Conservation (phyloP, 1,140 invertebrate genomes). For the Cylas formicarius region DNA sequence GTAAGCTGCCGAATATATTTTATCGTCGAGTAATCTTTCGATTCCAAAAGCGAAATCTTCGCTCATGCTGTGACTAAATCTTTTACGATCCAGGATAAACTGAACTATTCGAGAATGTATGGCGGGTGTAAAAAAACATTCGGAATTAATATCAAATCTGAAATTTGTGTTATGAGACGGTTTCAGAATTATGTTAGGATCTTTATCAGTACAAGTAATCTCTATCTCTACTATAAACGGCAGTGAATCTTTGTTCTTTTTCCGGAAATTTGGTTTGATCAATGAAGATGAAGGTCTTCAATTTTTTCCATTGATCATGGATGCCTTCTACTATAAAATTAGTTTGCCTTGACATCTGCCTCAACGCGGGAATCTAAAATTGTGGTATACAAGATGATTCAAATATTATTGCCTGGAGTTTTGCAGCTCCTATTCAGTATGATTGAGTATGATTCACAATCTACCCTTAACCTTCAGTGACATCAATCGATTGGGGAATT, state of each 20-base stretch:
- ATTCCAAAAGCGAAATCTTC: slow-evolving; percentile 79
- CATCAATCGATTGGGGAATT: too few relatives aligned
- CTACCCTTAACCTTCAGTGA: too few relatives aligned
- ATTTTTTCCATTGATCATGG: slow-evolving; percentile 50
- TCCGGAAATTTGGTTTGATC: slow-evolving; percentile 62
- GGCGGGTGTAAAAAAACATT: slow-evolving; percentile 79
- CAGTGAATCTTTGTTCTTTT: slow-evolving; percentile 62
- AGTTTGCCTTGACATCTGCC: slow-evolving; percentile 51
- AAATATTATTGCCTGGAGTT: too few relatives aligned
- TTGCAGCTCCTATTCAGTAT: too few relatives aligned
- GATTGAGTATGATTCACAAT: too few relatives aligned
- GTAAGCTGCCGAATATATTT: slow-evolving; percentile 76
- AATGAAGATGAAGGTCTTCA: slow-evolving; percentile 56
- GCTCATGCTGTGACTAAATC: slow-evolving; percentile 57
- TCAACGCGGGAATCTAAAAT: slow-evolving; percentile 54
- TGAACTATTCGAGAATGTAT: slow-evolving; percentile 83
- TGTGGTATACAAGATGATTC: too few relatives aligned
- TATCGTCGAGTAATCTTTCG: slow-evolving; percentile 69
- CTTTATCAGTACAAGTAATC: slow-evolving; percentile 63
- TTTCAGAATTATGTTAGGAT: slow-evolving; percentile 4
- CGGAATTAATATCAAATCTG: slow-evolving; percentile 74
- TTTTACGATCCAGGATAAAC: slow-evolving; percentile 84
- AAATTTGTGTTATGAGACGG: slow-evolving; percentile 19
- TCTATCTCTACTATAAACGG: slow-evolving; percentile 79
- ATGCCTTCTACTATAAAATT: slow-evolving; percentile 56